Conservation (phyloP, 2,888 invertebrate species). For the Stratiomys singularior region DNA sequence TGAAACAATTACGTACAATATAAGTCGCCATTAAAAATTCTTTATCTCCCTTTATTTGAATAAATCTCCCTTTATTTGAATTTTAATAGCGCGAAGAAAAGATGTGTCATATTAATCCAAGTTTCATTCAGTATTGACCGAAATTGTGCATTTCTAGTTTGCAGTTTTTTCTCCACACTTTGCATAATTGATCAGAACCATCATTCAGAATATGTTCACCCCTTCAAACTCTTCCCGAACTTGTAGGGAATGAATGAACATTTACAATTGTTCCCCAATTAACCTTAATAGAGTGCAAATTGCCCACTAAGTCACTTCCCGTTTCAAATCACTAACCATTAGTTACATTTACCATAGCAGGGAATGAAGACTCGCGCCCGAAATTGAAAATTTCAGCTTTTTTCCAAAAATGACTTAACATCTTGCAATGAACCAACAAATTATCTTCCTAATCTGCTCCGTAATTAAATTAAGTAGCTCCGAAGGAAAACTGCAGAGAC, state of each 20-base stretch:
- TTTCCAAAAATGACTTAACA: constrained; percentile 9
- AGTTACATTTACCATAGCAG: background rate
- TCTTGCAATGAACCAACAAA: constrained; percentile 41
- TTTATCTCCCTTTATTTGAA: too few species aligned
- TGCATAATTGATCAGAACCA: too few species aligned
- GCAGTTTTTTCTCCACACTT: too few species aligned
- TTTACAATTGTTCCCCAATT: background rate
- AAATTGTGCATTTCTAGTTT: too few species aligned
- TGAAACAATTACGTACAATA: too few species aligned
- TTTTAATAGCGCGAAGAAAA: too few species aligned
- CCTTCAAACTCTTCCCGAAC: too few species aligned
- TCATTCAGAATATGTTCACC: too few species aligned
- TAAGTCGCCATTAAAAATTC: too few species aligned
- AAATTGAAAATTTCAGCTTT: constrained; percentile 19
- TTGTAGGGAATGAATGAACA: background rate
- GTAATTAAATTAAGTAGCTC: constrained; percentile 45
- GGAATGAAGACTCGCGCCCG: background rate
- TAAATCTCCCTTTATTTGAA: too few species aligned
- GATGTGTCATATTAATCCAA: too few species aligned
- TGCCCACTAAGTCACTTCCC: background rate
- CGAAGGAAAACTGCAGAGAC: background rate
- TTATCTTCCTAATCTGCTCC: constrained; percentile 27
- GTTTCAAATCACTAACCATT: background rate
- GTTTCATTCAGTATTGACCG: too few species aligned
- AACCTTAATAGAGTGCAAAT: background rate